These are phyloP conservation scores for Parauchenoglanis ngamensis DNA, from an alignment of 2,797 vertebrate genomes.

Conservation along the genomic window DNA sequence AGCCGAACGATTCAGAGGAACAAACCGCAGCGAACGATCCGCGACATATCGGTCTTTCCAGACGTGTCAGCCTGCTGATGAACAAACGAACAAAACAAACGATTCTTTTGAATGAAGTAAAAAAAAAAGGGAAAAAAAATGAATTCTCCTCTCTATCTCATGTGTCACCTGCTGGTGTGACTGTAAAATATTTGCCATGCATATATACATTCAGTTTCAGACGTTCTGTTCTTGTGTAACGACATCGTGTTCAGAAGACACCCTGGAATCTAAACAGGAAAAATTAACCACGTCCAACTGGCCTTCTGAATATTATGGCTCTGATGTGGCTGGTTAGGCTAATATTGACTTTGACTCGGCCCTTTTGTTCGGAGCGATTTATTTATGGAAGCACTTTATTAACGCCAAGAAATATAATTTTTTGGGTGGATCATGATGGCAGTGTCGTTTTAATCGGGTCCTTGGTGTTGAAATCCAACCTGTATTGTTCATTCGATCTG, in stretches of 20 bases:
- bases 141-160: no score
- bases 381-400: background rate
- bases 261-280: conserved; percentile 3
- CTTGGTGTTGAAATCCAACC: background rate
- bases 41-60: no score
- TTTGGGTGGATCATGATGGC: background rate
- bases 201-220: background rate
- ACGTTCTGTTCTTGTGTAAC: background rate
- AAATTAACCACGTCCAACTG: background rate
- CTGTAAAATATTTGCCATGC: background rate
- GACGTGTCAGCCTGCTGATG: no score
- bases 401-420: background rate
- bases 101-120: no score
- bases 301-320: background rate
- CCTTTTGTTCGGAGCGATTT: background rate
- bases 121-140: no score
- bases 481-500: background rate
- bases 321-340: background rate
- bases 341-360: conserved; percentile 4
- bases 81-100: no score
- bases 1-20: no score
- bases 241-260: background rate
- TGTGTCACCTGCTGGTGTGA: background rate
- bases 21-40: no score
- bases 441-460: background rate